phyloP scores from a whole-genome alignment of 1,140 invertebrate genomes.

The Caenorhabditis tropicalis region DNA sequence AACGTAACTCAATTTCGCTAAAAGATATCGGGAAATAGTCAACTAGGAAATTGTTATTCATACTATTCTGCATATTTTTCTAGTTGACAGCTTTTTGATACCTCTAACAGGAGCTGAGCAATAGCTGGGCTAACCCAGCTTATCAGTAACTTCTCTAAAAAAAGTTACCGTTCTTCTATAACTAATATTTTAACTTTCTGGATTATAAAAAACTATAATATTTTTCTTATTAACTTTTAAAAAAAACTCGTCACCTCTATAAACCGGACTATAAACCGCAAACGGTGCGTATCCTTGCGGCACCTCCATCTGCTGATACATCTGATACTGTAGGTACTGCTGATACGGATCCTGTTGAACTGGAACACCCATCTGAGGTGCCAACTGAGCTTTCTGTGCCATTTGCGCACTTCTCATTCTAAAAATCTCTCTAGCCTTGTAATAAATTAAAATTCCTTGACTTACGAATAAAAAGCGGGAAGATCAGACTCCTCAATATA shows the following conservation, averaged over 20 bases:
- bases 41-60: too few relatives aligned
- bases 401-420: conserved; percentile 34
- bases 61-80: too few relatives aligned
- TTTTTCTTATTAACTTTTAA: neutral
- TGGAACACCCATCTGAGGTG: neutral
- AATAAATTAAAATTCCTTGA: neutral
- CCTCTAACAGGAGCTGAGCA: too few relatives aligned
- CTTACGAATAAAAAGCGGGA: conserved; percentile 27
- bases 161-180: too few relatives aligned
- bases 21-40: too few relatives aligned
- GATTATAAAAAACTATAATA: neutral
- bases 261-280: neutral
- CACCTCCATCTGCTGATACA: conserved; percentile 12
- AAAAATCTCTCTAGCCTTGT: neutral
- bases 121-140: too few relatives aligned
- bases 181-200: neutral
- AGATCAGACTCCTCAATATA: neutral
- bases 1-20: too few relatives aligned
- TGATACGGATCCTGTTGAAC: neutral
- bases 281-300: neutral
- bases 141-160: too few relatives aligned
- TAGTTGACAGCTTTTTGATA: too few relatives aligned
- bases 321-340: conserved; percentile 20
- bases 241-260: neutral
- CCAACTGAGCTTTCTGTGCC: conserved; percentile 16